Evolutionary conservation across 2,888 invertebrate genomes (phyloP).

Genomic region (Agrotis segetum): DNA sequence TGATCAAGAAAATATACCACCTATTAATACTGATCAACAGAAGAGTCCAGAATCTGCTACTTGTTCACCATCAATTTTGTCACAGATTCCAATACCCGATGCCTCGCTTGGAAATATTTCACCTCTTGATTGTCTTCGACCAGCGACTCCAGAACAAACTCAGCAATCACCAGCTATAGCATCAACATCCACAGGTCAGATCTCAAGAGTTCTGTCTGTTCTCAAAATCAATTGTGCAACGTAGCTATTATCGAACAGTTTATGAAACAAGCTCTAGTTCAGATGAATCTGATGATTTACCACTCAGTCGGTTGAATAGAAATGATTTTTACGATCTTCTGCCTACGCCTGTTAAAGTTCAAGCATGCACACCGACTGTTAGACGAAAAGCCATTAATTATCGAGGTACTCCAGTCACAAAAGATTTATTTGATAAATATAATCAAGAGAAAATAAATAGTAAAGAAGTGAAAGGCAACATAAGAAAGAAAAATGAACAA

Average conservation of each 20-base stretch:
- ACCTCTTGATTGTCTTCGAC: not conserved
- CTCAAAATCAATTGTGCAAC: not conserved
- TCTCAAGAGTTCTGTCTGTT: no score
- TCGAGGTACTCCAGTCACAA: no score
- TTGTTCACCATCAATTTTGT: conserved; percentile 3
- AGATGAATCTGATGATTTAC: not conserved
- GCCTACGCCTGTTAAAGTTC: no score
- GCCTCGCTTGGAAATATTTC: not conserved
- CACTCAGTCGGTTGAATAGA: no score
- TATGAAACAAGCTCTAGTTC: conserved; percentile 1
- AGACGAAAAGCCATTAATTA: no score
- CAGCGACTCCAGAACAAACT: not conserved
- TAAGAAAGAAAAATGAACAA: no score
- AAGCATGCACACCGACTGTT: no score
- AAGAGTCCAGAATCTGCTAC: not conserved
- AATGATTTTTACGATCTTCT: no score
- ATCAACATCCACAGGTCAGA: not conserved
- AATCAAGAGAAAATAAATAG: no score
- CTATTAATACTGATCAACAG: conserved; percentile 1
- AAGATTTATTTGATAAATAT: no score
- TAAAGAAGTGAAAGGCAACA: no score
- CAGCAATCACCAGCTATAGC: not conserved
- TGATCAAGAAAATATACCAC: conserved; percentile 4
- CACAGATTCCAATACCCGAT: not conserved
- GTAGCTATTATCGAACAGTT: conserved; percentile 3